A percentile compares a stretch with the other conserved stretches of the same genome.
Evolutionary conservation across 1,140 invertebrate species (phyloP).

Genomic region (Elymnias hypermnestra): DNA sequence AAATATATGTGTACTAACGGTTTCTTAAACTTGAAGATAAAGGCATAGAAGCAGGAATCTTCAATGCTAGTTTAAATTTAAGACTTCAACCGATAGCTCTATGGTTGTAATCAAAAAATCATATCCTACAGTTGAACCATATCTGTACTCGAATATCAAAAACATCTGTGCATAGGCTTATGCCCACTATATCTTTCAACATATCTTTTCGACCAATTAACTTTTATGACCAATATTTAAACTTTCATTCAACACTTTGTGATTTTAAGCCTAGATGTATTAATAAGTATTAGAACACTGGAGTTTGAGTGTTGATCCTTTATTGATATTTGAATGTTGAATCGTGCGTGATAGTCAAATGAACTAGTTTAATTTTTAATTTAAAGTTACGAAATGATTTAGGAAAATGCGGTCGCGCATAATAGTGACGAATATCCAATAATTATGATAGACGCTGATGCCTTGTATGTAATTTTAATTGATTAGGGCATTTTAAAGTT

Average conservation of each 20-base stretch:
- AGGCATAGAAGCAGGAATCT: slow-evolving; percentile 60
- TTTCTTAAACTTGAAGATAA: slow-evolving; percentile 27
- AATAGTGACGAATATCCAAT: slow-evolving; percentile 77
- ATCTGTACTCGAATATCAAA: slow-evolving; percentile 58
- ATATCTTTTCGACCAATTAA: slow-evolving; percentile 72
- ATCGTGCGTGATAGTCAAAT: slow-evolving; percentile 72
- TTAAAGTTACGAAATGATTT: slow-evolving; percentile 72
- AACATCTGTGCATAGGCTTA: slow-evolving; percentile 40
- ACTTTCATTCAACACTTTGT: slow-evolving; percentile 67
- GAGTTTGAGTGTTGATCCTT: slow-evolving; percentile 63
- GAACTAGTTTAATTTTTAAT: slow-evolving; percentile 72
- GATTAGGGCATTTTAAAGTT: slow-evolving; percentile 70
- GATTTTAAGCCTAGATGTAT: slow-evolving; percentile 71
- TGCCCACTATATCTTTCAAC: slow-evolving; percentile 48
- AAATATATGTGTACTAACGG: slow-evolving; percentile 90
- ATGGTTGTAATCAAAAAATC: slow-evolving; percentile 49
- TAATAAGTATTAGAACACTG: slow-evolving; percentile 74
- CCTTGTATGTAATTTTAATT: slow-evolving; percentile 70
- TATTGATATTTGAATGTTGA: slow-evolving; percentile 57
- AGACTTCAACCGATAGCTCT: slow-evolving; percentile 47
- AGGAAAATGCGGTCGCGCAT: slow-evolving; percentile 76
- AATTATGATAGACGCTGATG: slow-evolving; percentile 69
- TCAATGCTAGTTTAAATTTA: slow-evolving; percentile 40
- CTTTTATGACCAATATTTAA: slow-evolving; percentile 59
- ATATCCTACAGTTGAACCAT: slow-evolving; percentile 37